Evolutionary conservation across 1,140 invertebrate genomes (phyloP).

Genomic region (Palaemon carinicauda): DNA sequence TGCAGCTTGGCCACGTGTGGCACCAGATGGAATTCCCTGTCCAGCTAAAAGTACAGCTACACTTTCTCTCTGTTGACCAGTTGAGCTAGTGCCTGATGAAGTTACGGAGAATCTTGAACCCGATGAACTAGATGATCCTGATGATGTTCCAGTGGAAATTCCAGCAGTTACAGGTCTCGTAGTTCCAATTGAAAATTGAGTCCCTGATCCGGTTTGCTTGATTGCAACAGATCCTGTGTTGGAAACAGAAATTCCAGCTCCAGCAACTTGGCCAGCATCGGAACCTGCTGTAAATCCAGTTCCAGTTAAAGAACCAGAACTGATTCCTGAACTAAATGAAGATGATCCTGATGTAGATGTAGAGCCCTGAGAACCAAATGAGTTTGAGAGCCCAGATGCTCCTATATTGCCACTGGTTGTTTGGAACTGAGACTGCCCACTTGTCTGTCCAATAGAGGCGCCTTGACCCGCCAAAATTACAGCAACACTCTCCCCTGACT

Average conservation of each 20-base stretch:
- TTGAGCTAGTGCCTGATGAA: too few relatives aligned
- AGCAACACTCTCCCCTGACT: not conserved
- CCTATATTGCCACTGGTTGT: too few relatives aligned
- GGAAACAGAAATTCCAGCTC: too few relatives aligned
- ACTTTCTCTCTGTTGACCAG: not conserved
- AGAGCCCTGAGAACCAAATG: not conserved
- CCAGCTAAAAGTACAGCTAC: not conserved
- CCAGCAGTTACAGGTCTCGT: not conserved
- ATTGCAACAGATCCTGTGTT: too few relatives aligned
- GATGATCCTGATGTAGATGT: not conserved
- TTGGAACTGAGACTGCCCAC: not conserved
- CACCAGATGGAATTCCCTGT: not conserved
- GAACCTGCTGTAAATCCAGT: too few relatives aligned
- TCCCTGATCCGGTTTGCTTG: not conserved
- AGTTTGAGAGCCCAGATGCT: not conserved
- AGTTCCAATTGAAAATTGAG: not conserved
- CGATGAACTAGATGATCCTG: too few relatives aligned
- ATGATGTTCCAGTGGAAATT: not conserved
- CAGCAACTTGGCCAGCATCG: too few relatives aligned
- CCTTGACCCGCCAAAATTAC: slow-evolving; percentile 6
- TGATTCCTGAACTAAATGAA: not conserved
- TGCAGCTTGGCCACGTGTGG: not conserved
- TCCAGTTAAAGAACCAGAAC: not conserved
- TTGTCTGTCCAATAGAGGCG: not conserved
- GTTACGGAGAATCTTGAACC: too few relatives aligned